A percentile compares a stretch with the other conserved stretches of the same genome.
phyloP scores from a whole-genome alignment of 2,113 vertebrate species.

The Mirza zaza region DNA sequence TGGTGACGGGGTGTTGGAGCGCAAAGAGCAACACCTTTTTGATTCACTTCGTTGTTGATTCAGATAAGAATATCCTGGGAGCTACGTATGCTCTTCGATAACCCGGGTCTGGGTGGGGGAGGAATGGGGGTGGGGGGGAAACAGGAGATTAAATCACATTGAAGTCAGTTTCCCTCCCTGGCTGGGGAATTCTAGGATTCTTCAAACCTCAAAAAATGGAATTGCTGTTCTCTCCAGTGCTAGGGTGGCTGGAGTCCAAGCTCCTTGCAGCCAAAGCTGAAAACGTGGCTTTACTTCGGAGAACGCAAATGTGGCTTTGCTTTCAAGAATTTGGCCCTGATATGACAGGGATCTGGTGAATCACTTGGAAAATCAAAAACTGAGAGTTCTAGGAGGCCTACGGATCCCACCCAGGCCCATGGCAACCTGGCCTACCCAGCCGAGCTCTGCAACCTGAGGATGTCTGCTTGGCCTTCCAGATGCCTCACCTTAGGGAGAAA shows the following conservation, averaged over 20 bases:
- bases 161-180: constrained; percentile 27
- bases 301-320: constrained; percentile 58
- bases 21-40: neutral
- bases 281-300: constrained; percentile 65
- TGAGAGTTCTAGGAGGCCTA: neutral
- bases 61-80: neutral
- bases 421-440: accelerated
- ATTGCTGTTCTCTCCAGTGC: constrained; percentile 30
- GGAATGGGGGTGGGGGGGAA: too few species aligned
- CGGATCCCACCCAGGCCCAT: neutral
- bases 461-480: neutral
- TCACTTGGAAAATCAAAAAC: constrained; percentile 53
- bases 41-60: neutral
- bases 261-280: constrained; percentile 18
- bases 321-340: constrained; percentile 57
- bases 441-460: neutral
- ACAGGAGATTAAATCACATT: neutral
- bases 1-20: too few species aligned
- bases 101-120: neutral
- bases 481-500: neutral
- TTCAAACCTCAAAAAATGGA: constrained; percentile 67
- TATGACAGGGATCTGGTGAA: constrained; percentile 8
- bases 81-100: too few species aligned
- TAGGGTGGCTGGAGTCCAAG: constrained; percentile 60
- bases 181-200: constrained; percentile 62